Base-by-base conservation (phyloP, 2,888 invertebrate species). In the Maniola hyperantus region DNA sequence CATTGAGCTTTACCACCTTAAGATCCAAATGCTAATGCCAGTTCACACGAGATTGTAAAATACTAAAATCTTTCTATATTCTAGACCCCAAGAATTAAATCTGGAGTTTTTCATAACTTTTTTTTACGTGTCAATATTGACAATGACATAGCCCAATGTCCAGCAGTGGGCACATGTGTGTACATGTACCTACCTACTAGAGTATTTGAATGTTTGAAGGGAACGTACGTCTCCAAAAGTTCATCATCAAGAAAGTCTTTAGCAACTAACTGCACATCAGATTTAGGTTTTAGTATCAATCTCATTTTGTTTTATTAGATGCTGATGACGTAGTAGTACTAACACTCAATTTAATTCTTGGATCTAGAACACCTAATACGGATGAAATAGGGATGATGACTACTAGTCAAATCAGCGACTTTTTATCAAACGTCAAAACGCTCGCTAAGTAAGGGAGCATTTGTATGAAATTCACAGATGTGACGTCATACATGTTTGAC, bases 1-100 rank as follows among this genome's bases (percentile, higher is more conserved):
- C 74, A 78, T 81, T 83, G 81, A 84, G 82, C 83, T 77, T 75
- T 57, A 54, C 53, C 65, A 67, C 39, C 18, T 51, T 58, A 63
- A n/a, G 33, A 67, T 34, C 33, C 61, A 69, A 74, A 75, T 71
- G 74, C 73, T 73, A 74, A 66, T 61, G 68, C 59, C 54, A 55
- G 67, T 26, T 51, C 61, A 62, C 61, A 62, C 61, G 61, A 57
- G 20, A 39, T 20, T 39, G 8, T 18, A 15, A 39, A 55, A 1
- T 2, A n/a, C 5, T 6, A n/a, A 26, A 11, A 26, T 7, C 15
- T 11, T 13, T 33, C 33, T 6, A 13, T 53, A 53, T 33, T 33
- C 1, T 7, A 20, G 20, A 20, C 2, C 11, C 20, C n/a, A 53
- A 33, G 26, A 53, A n/a, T 7, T n/a, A 15, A 34, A 54, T 54